phyloP scores from a whole-genome alignment of 1,140 invertebrate genomes.

The Ostrea edulis region DNA sequence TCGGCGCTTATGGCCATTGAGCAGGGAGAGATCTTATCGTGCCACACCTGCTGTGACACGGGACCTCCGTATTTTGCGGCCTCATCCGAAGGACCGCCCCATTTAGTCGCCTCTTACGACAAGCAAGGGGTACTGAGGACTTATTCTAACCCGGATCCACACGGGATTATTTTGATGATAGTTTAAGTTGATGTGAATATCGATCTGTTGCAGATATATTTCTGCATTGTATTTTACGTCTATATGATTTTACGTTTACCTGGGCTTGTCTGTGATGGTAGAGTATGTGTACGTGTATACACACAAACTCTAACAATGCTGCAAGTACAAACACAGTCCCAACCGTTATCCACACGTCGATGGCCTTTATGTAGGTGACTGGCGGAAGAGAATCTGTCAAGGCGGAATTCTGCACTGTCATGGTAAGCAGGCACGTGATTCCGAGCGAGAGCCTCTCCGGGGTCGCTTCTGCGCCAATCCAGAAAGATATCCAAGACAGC shows the following conservation, averaged over 20 bases:
- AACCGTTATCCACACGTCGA: conserved; percentile 93
- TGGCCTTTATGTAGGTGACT: conserved; percentile 86
- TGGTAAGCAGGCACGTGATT: conserved; percentile 73
- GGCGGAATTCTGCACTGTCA: conserved; percentile 71
- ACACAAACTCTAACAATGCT: conserved; percentile 90
- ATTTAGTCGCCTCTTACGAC: too few relatives aligned
- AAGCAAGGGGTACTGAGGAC: too few relatives aligned
- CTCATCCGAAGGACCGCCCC: too few relatives aligned
- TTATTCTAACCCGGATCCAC: too few relatives aligned
- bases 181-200: too few relatives aligned
- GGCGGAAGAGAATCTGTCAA: conserved; percentile 66
- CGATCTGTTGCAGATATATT: too few relatives aligned
- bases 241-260: not conserved
- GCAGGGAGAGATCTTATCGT: too few relatives aligned
- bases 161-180: too few relatives aligned
- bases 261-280: not conserved
- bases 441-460: conserved; percentile 83
- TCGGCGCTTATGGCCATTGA: too few relatives aligned
- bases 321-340: conserved; percentile 93
- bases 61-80: too few relatives aligned
- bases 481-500: conserved; percentile 97
- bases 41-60: too few relatives aligned
- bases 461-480: conserved; percentile 85
- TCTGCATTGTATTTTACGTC: too few relatives aligned
- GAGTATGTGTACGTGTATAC: conserved; percentile 80